phyloP scores from a whole-genome alignment of 2,113 vertebrate species.

The Pterophyllum scalare region DNA sequence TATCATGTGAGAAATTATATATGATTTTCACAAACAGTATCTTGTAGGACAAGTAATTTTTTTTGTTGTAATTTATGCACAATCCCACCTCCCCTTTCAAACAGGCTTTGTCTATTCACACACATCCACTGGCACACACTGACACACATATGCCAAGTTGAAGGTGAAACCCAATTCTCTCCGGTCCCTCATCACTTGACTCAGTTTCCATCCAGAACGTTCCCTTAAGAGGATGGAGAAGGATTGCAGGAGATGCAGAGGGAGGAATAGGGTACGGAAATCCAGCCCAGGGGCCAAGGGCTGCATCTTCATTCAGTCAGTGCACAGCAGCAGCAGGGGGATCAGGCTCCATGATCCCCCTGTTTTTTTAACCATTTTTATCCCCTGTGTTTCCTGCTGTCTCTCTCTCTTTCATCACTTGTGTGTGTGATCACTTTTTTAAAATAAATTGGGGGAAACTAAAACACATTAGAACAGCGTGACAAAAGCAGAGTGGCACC shows the following conservation, averaged over 20 bases:
- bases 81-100: slow-evolving; percentile 15
- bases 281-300: slow-evolving; percentile 46
- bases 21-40: not conserved
- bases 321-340: not conserved
- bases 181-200: slow-evolving; percentile 64
- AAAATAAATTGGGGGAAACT: not conserved
- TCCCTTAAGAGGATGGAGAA: slow-evolving; percentile 58
- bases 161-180: slow-evolving; percentile 64
- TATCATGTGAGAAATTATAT: not conserved
- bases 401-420: slow-evolving; percentile 8
- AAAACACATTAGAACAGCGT: not conserved
- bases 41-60: not conserved
- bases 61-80: slow-evolving; percentile 36
- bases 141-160: slow-evolving; percentile 74
- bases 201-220: slow-evolving; percentile 63
- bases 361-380: slow-evolving; percentile 27
- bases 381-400: not conserved
- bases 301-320: slow-evolving; percentile 64
- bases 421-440: not conserved
- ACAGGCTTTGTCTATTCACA: not conserved
- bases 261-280: slow-evolving; percentile 21
- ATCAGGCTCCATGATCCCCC: slow-evolving; percentile 19
- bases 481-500: not conserved
- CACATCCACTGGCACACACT: slow-evolving; percentile 33
- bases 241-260: slow-evolving; percentile 48